A percentile compares a stretch with the other conserved stretches of the same genome.
Evolutionary conservation across 2,888 invertebrate genomes (phyloP).

Genomic region (Protodeltote pygarga): DNA sequence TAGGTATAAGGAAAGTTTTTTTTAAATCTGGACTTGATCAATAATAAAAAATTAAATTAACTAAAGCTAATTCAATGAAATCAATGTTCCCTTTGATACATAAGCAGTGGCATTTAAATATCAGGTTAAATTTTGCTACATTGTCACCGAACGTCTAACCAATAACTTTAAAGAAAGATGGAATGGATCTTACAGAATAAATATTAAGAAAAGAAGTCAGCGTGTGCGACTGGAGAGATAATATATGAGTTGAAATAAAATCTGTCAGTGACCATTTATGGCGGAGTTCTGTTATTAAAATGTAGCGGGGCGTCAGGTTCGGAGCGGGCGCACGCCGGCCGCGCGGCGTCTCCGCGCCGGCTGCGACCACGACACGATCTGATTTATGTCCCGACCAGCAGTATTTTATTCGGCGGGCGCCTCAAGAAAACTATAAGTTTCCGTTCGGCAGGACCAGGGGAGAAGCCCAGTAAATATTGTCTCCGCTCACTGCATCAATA

Average conservation of each 20-base stretch:
- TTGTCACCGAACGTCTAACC: no score
- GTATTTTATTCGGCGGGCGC: constrained; percentile 86
- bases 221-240: constrained; percentile 69
- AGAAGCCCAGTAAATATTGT: constrained; percentile 85
- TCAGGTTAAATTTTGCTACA: no score
- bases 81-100: no score
- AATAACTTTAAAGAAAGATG: constrained; percentile 6
- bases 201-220: constrained; percentile 71
- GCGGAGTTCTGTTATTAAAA: constrained; percentile 83
- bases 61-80: no score
- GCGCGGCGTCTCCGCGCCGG: constrained; percentile 75
- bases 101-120: no score
- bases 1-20: no score
- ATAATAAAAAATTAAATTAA: no score
- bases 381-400: constrained; percentile 84
- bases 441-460: constrained; percentile 84
- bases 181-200: constrained; percentile 30
- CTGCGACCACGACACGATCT: constrained; percentile 79
- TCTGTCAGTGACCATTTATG: constrained; percentile 84
- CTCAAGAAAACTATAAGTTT: constrained; percentile 87
- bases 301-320: constrained; percentile 69
- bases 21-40: no score
- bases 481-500: constrained; percentile 81
- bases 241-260: constrained; percentile 84
- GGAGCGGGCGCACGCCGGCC: constrained; percentile 35